phyloP scores from a whole-genome alignment of 2,797 vertebrate genomes.

The Erethizon dorsatum region DNA sequence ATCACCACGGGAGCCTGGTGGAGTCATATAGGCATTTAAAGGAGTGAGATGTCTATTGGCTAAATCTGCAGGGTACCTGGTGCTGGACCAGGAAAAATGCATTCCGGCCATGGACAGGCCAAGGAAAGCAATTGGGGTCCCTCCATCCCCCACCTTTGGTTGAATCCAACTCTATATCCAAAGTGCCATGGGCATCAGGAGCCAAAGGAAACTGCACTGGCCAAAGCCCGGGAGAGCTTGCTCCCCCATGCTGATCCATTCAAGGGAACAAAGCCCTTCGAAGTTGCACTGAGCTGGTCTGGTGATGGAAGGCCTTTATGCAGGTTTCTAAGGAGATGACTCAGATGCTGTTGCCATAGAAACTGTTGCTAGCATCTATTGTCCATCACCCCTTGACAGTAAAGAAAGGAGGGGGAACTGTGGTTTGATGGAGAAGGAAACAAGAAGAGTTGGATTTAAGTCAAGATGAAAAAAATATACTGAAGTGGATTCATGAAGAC shows the following conservation, averaged over 20 bases:
- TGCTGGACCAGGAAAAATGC: slow-evolving; percentile 17
- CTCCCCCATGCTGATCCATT: slow-evolving; percentile 82
- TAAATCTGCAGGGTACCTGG: slow-evolving; percentile 55
- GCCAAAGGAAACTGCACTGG: slow-evolving; percentile 71
- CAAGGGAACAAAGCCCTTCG: slow-evolving; percentile 79
- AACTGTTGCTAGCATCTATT: slow-evolving; percentile 80
- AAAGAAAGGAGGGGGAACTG: background rate
- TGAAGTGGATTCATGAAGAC: slow-evolving; percentile 12
- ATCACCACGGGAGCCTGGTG: slow-evolving; percentile 68
- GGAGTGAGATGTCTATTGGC: slow-evolving; percentile 49
- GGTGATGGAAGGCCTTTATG: slow-evolving; percentile 81
- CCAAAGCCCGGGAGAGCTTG: slow-evolving; percentile 58
- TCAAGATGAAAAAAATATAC: slow-evolving; percentile 48
- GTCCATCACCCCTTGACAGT: slow-evolving; percentile 76
- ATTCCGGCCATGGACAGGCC: background rate
- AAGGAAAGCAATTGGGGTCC: slow-evolving; percentile 54
- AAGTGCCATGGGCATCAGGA: slow-evolving; percentile 7
- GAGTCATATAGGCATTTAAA: slow-evolving; percentile 60
- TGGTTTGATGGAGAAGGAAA: slow-evolving; percentile 67
- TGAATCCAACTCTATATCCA: slow-evolving; percentile 50
- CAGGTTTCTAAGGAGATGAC: slow-evolving; percentile 82
- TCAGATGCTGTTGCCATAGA: slow-evolving; percentile 81
- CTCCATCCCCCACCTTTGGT: slow-evolving; percentile 58
- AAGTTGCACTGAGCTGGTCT: slow-evolving; percentile 74
- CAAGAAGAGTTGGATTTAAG: slow-evolving; percentile 70